Evolutionary conservation across 2,797 vertebrate genomes (phyloP).

Genomic region (Clamator glandarius): DNA sequence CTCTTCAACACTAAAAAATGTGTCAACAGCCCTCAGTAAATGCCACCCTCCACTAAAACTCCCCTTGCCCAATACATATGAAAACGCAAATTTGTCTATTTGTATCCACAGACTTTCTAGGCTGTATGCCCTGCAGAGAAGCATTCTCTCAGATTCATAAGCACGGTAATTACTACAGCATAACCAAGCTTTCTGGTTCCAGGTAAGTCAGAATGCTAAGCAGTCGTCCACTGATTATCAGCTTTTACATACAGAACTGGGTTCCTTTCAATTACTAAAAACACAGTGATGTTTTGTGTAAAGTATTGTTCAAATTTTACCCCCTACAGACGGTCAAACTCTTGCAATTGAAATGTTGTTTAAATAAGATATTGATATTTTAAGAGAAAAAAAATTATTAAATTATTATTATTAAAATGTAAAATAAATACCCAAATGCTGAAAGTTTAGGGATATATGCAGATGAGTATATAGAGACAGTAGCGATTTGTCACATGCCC

Average conservation of each 20-base stretch:
- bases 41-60: not conserved
- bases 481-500: not conserved
- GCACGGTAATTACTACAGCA: not conserved
- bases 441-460: not conserved
- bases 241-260: not conserved
- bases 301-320: not conserved
- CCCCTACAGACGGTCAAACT: not conserved
- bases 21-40: not conserved
- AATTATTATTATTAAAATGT: not conserved
- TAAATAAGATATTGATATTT: not conserved
- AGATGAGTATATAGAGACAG: fast-evolving
- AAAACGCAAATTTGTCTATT: not conserved
- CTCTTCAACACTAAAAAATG: not conserved
- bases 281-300: not conserved
- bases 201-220: not conserved
- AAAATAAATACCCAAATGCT: not conserved
- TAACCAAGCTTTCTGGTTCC: not conserved
- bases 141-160: not conserved
- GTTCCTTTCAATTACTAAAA: not conserved
- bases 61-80: not conserved
- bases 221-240: not conserved
- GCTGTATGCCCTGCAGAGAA: not conserved
- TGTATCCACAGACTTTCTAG: not conserved
- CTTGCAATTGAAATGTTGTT: not conserved
- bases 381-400: not conserved